phyloP scores from a whole-genome alignment of 1,140 invertebrate genomes.

The Drosophila repleta region DNA sequence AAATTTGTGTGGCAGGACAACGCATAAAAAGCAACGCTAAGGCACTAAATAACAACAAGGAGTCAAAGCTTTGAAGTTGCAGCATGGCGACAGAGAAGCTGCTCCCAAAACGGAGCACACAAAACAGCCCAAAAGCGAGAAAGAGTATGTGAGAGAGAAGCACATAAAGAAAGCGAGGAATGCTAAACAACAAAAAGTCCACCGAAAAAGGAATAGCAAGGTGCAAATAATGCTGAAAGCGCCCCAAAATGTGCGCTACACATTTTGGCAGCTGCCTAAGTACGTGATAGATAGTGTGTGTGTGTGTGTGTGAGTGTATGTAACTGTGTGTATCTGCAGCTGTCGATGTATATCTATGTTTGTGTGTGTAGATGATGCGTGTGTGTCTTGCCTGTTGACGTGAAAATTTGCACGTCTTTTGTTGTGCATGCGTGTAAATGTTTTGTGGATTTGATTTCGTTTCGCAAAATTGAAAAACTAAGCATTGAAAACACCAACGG shows the following conservation, averaged over 20 bases:
- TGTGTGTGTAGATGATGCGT: constrained; percentile 40
- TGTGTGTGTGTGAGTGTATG: constrained; percentile 23
- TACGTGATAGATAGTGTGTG: constrained; percentile 48
- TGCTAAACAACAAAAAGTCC: constrained; percentile 55
- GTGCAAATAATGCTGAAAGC: constrained; percentile 78
- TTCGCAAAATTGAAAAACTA: constrained; percentile 75
- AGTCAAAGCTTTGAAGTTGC: constrained; percentile 68
- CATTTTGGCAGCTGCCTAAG: constrained; percentile 66
- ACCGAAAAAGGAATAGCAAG: constrained; percentile 52
- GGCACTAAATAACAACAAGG: constrained; percentile 59
- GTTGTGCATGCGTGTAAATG: constrained; percentile 81
- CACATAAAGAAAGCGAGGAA: constrained; percentile 44
- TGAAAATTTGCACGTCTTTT: constrained; percentile 80
- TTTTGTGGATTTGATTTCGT: constrained; percentile 58
- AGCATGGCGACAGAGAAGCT: constrained; percentile 40
- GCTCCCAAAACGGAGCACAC: constrained; percentile 37
- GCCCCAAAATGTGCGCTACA: constrained; percentile 71
- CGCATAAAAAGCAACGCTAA: constrained; percentile 50
- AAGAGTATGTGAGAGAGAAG: constrained; percentile 12
- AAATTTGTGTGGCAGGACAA: constrained; percentile 52
- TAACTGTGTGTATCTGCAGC: constrained; percentile 32
- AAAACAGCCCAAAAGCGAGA: constrained; percentile 34
- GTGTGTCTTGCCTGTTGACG: constrained; percentile 69
- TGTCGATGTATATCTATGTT: constrained; percentile 26
- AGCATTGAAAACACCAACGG: constrained; percentile 48